Base-by-base conservation (phyloP, 53 echinoderm and acorn worm genomes). In the Arbacia lixula region DNA sequence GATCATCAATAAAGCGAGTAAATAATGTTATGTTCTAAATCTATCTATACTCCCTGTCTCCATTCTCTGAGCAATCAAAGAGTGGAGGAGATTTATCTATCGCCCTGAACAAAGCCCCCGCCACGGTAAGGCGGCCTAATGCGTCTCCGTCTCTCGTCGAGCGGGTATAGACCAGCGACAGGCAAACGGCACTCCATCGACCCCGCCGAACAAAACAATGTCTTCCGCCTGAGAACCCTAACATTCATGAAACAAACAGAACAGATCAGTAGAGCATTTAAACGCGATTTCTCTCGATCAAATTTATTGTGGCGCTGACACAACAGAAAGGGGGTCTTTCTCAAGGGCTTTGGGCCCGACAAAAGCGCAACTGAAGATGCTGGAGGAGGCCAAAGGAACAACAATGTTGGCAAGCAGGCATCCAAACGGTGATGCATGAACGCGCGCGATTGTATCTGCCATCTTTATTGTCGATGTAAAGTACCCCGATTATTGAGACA, bases 201-300 rank as follows among this genome's bases (percentile, higher is more conserved):
- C 3, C 69, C 20, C 69, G 14, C 69, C 43, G 27, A 69, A 39
- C 40, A 28, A 33, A 69, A 28, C 40, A 21, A 41, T 20, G 24
- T 43, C 69, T 69, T 69, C 69, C 69, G 69, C 69, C 43, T 27
- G 12, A 24, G 27, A 69, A 42, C 27, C 16, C 69, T 42, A 12
- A 69, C 43, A 69, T 69, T 69, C 42, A 69, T 41, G 69, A 69
- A 43, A 43, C 36, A 69, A 41, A 69, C 69, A 40, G 43, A 43
- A 69, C 40, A 69, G 69, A 69, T 69, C 9, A 69, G 69, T 40
- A 69, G 69, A 43, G 69, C 69, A 41, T 69, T 69, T 69, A 69
- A 43, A 28, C 42, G 27, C 41, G 69, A 69, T 27, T 42, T 43
- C 36, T 69, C 43, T 69, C 69, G 69, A 69, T 69, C 69, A 69